A percentile compares a stretch with the other conserved stretches of the same genome.
Evolutionary conservation across 2,113 vertebrate species (phyloP).

Genomic region (Sturnira hondurensis): DNA sequence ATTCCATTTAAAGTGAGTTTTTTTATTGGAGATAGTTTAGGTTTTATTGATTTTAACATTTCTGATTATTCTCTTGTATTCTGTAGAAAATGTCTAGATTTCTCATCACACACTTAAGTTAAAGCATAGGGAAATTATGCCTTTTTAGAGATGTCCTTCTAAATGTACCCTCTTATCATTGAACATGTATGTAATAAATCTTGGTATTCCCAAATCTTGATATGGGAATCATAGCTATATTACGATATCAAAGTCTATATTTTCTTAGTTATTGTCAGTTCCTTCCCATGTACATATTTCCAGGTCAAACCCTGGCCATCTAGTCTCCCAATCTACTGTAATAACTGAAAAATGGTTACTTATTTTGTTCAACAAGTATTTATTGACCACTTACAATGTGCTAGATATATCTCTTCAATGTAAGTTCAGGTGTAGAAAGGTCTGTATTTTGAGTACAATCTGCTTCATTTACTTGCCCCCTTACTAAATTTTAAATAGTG

Average conservation of each 20-base stretch:
- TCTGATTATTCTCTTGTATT: neutral
- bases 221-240: neutral
- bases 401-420: neutral
- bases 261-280: neutral
- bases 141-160: neutral
- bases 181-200: neutral
- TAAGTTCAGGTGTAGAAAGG: neutral
- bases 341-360: neutral
- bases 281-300: neutral
- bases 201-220: neutral
- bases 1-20: neutral
- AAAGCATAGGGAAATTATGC: neutral
- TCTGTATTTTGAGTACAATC: neutral
- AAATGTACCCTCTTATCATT: neutral
- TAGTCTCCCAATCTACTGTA: neutral
- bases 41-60: neutral
- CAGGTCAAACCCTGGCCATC: neutral
- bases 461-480: neutral
- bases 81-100: neutral
- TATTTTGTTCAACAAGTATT: neutral
- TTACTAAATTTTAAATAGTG: neutral
- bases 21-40: neutral
- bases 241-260: neutral
- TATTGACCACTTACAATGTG: neutral
- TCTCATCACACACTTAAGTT: neutral